Evolutionary conservation across 2,888 invertebrate genomes (phyloP).

Genomic region (Melangyna quadrimaculata): DNA sequence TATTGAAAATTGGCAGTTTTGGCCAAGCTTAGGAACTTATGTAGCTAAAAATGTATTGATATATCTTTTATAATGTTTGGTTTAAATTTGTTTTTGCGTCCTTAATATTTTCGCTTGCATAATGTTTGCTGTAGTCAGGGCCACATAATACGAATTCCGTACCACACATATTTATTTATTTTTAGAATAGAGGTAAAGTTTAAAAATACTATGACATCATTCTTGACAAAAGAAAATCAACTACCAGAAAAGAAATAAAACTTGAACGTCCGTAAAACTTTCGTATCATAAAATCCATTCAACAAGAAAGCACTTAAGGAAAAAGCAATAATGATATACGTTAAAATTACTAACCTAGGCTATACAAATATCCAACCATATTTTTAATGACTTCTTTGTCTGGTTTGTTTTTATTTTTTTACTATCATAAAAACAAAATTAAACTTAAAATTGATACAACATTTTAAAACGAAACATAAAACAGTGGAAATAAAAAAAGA

Average conservation of each 20-base stretch:
- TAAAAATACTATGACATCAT: neutral
- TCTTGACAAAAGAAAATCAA: neutral
- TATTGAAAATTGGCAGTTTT: too few relatives aligned
- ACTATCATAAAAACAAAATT: neutral
- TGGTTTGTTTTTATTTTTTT: neutral
- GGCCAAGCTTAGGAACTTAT: too few relatives aligned
- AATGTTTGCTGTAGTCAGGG: neutral
- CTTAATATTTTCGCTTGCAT: too few relatives aligned
- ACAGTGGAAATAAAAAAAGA: neutral
- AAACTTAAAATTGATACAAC: neutral
- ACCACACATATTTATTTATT: neutral
- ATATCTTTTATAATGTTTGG: too few relatives aligned
- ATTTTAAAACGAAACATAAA: neutral
- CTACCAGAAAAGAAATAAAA: neutral
- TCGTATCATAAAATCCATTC: neutral
- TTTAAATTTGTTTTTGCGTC: too few relatives aligned
- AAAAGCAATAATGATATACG: neutral
- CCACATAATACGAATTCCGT: neutral
- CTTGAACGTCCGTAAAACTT: neutral
- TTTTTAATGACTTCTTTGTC: neutral
- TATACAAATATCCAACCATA: neutral
- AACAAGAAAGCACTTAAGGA: neutral
- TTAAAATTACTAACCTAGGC: neutral
- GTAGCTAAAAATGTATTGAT: too few relatives aligned
- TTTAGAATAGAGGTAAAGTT: neutral